Conservation (phyloP, 2,113 vertebrate genomes). For the Oreochromis spilurus region DNA sequence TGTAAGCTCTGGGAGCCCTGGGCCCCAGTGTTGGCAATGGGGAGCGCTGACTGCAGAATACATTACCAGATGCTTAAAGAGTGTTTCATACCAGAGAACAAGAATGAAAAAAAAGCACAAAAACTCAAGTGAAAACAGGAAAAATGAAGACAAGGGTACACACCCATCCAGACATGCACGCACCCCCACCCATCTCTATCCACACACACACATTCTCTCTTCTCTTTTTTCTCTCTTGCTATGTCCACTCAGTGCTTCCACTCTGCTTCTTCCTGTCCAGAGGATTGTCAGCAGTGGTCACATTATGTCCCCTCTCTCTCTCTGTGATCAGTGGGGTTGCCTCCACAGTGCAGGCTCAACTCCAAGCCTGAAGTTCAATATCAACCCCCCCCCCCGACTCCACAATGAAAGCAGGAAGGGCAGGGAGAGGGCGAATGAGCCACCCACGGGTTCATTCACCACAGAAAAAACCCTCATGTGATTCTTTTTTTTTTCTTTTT, state of each 20-base stretch:
- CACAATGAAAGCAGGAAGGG: slow-evolving; percentile 70
- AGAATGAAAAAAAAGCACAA: not conserved
- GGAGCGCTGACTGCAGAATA: slow-evolving; percentile 49
- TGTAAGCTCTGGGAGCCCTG: slow-evolving; percentile 19
- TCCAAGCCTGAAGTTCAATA: slow-evolving; percentile 70
- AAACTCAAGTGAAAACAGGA: slow-evolving; percentile 56
- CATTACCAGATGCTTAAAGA: slow-evolving; percentile 58
- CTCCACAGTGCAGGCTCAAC: slow-evolving; percentile 47
- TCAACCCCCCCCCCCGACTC: slow-evolving; percentile 29
- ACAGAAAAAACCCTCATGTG: slow-evolving; percentile 27
- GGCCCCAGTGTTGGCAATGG: slow-evolving; percentile 42
- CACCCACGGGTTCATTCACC: slow-evolving; percentile 66
- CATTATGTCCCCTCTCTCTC: slow-evolving; percentile 44
- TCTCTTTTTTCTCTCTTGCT: slow-evolving; percentile 4
- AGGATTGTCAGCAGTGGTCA: slow-evolving; percentile 54
- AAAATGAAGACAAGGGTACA: slow-evolving; percentile 47
- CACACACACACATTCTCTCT: not conserved
- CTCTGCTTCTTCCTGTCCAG: slow-evolving; percentile 56
- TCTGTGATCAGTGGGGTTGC: slow-evolving; percentile 42
- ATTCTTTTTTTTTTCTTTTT: not conserved
- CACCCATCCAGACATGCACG: slow-evolving; percentile 35
- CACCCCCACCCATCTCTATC: slow-evolving; percentile 26
- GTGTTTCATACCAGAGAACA: slow-evolving; percentile 28
- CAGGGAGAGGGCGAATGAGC: slow-evolving; percentile 64
- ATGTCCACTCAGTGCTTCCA: slow-evolving; percentile 21